Conservation (phyloP, 2,113 vertebrate genomes). For the Scytalopus superciliaris region DNA sequence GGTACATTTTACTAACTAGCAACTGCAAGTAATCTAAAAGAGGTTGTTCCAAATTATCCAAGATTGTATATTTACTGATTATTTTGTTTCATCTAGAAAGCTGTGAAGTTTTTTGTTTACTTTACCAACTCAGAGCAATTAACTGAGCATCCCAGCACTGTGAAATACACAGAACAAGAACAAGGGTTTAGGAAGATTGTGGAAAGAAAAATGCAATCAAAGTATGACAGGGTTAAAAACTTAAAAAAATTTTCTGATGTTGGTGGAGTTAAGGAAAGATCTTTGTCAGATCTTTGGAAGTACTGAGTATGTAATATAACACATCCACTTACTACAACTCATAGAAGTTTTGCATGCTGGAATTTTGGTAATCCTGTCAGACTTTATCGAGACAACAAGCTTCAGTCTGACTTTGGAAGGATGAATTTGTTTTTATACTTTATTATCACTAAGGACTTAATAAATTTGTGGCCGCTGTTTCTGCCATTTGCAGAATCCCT, state of each 20-base stretch:
- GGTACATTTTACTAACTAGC: neutral
- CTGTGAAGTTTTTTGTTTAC: neutral
- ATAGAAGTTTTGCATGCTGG: neutral
- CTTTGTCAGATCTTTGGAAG: neutral
- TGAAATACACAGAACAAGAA: neutral
- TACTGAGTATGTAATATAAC: neutral
- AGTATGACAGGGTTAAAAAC: neutral
- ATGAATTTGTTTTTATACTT: neutral
- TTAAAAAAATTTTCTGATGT: accelerated
- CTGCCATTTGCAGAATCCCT: neutral
- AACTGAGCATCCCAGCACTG: neutral
- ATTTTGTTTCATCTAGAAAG: neutral
- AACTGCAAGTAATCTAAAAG: neutral
- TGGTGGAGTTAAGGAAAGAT: neutral
- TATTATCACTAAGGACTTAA: neutral
- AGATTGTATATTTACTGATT: neutral
- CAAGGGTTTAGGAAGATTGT: neutral
- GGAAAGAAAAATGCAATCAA: neutral
- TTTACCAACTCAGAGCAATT: neutral
- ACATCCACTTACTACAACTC: neutral
- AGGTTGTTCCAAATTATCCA: neutral
- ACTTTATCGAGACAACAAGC: neutral
- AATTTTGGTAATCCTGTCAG: neutral
- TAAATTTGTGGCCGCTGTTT: neutral
- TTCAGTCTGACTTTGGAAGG: neutral